These are phyloP conservation scores for Camponotus pennsylvanicus DNA, from an alignment of 1,140 invertebrate genomes.

Conservation along the genomic window DNA sequence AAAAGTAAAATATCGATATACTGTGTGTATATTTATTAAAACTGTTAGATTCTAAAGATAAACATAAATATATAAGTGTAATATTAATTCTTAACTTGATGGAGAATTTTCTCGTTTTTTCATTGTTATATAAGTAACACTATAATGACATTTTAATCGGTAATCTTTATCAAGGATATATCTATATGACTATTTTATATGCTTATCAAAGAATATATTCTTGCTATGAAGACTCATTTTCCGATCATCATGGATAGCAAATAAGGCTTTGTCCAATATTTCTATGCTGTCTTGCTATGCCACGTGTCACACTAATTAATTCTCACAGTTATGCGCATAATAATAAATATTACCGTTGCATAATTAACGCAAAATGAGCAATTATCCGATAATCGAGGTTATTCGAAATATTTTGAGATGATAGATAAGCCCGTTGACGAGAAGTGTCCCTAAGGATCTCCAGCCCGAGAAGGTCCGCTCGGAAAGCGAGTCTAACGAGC, in stretches of 20 bases:
- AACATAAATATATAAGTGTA: background rate
- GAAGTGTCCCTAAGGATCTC: constrained; percentile 1
- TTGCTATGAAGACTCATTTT: constrained; percentile 18
- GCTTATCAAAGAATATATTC: constrained; percentile 24
- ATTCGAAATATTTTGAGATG: background rate
- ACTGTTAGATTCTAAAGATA: background rate
- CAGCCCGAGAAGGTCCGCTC: background rate
- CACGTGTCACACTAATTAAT: background rate
- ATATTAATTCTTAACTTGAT: background rate
- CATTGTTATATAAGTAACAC: background rate
- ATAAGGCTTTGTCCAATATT: background rate
- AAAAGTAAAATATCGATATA: background rate
- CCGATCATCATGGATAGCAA: background rate
- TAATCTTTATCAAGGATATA: constrained; percentile 2
- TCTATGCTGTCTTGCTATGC: background rate
- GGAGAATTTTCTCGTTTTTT: background rate
- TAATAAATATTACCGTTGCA: background rate
- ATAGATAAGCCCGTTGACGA: constrained; percentile 13
- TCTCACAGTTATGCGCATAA: constrained; percentile 2
- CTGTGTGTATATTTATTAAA: background rate
- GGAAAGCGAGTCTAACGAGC: constrained; percentile 61
- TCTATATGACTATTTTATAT: constrained; percentile 8
- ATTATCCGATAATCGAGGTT: background rate
- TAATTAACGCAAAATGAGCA: constrained; percentile 8
- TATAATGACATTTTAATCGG: background rate